Evolutionary conservation across 2,113 vertebrate genomes (phyloP).

Genomic region (Todiramphus saurophagus): DNA sequence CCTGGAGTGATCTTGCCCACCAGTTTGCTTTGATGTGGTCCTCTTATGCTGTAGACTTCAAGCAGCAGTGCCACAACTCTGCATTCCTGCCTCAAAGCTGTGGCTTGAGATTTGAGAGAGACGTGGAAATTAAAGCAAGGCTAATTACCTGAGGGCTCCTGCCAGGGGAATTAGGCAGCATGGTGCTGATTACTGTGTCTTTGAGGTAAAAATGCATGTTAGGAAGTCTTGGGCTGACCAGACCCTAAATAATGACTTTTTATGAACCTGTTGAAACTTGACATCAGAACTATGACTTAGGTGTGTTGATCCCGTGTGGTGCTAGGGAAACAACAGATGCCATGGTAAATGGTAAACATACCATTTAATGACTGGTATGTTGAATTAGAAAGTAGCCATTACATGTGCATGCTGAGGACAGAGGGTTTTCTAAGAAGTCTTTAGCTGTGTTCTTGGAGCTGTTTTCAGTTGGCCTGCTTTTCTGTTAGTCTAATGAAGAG

Average conservation of each 20-base stretch:
- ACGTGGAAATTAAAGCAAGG: neutral
- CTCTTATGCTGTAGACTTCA: neutral
- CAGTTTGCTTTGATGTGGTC: neutral
- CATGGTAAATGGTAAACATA: no score
- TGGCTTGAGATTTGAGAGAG: neutral
- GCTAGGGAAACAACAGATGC: neutral
- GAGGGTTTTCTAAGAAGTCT: neutral
- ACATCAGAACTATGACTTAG: rapidly evolving
- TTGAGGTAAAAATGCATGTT: rapidly evolving
- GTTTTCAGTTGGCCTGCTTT: neutral
- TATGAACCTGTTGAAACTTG: neutral
- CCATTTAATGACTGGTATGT: neutral
- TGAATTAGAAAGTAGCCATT: neutral
- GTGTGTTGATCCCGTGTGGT: neutral
- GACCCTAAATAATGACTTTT: neutral
- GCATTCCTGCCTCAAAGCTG: neutral
- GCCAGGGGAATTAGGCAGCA: rapidly evolving
- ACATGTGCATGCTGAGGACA: neutral
- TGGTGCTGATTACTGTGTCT: neutral
- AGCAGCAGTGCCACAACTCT: neutral
- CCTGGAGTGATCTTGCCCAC: neutral
- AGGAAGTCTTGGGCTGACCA: neutral
- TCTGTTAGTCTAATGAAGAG: neutral
- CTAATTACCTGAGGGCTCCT: rapidly evolving
- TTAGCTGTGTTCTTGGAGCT: rapidly evolving